These are phyloP conservation scores for Vespertilio murinus DNA, from an alignment of 2,797 vertebrate species.

Conservation along the genomic window DNA sequence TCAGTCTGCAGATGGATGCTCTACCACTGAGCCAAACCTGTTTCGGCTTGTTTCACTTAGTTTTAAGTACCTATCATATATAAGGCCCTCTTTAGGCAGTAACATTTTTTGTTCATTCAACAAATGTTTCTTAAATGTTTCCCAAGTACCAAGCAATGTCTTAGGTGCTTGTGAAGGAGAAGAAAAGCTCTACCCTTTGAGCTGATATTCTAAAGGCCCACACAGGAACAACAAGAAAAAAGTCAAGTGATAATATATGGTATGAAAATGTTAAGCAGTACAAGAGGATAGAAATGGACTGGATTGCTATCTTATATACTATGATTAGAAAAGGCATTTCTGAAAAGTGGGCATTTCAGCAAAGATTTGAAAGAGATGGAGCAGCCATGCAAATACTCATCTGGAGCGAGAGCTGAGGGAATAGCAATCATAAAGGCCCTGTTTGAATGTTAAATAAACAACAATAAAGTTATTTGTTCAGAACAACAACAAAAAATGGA, in stretches of 20 bases:
- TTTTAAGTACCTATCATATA: not conserved
- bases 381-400: not conserved
- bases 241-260: not conserved
- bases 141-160: not conserved
- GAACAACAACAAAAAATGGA: not conserved
- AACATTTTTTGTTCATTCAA: not conserved
- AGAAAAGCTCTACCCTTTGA: not conserved
- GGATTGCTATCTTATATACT: not conserved
- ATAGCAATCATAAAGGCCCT: not conserved
- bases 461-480: not conserved
- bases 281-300: not conserved
- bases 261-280: not conserved
- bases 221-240: not conserved
- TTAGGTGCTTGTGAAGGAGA: constrained; percentile 14
- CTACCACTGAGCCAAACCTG: too few species aligned
- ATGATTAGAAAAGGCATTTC: not conserved
- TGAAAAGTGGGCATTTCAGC: not conserved
- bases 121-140: constrained; percentile 4
- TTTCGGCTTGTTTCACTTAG: constrained; percentile 33
- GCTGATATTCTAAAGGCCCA: not conserved
- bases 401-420: not conserved
- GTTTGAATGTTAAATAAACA: not conserved
- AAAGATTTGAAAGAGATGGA: not conserved
- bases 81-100: not conserved
- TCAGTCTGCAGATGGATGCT: too few species aligned